phyloP scores from a whole-genome alignment of 2,888 invertebrate species.

The Apodemia mormo region DNA sequence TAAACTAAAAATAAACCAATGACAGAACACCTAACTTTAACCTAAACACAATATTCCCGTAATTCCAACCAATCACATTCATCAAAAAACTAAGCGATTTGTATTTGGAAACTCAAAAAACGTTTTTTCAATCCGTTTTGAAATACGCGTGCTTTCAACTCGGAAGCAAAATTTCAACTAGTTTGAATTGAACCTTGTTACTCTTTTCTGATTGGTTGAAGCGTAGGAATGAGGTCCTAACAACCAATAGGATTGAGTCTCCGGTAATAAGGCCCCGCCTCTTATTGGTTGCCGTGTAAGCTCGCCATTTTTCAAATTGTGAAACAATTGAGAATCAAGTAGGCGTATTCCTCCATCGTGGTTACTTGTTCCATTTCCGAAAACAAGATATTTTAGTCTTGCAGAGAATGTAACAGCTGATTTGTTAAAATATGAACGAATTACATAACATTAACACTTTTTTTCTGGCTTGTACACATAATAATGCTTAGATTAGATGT shows the following conservation, averaged over 20 bases:
- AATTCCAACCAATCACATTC: background rate
- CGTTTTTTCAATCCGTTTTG: constrained; percentile 14
- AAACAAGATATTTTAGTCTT: constrained; percentile 60
- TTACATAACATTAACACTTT: background rate
- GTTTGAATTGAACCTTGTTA: constrained; percentile 69
- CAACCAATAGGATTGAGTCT: constrained; percentile 54
- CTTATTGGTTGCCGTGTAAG: constrained; percentile 62
- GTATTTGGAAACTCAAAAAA: constrained; percentile 15
- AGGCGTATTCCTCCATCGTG: constrained; percentile 57
- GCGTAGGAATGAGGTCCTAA: constrained; percentile 47
- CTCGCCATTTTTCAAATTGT: constrained; percentile 76
- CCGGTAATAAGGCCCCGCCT: constrained; percentile 61
- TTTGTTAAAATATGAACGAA: constrained; percentile 54
- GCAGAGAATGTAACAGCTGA: constrained; percentile 60
- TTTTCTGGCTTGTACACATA: too few species aligned
- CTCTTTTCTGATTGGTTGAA: constrained; percentile 59
- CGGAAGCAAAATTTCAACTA: constrained; percentile 73
- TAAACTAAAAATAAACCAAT: constrained; percentile 75
- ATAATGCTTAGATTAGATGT: too few species aligned
- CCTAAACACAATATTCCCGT: constrained; percentile 36
- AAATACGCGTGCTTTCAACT: constrained; percentile 54
- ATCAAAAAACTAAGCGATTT: background rate
- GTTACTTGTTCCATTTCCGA: constrained; percentile 50
- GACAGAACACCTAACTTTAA: constrained; percentile 71
- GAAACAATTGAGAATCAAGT: constrained; percentile 72